Evolutionary conservation across 1,140 invertebrate species (phyloP), one percentile per base, ranked within the genome.

Genomic region (Leptoteleia sp.): DNA sequence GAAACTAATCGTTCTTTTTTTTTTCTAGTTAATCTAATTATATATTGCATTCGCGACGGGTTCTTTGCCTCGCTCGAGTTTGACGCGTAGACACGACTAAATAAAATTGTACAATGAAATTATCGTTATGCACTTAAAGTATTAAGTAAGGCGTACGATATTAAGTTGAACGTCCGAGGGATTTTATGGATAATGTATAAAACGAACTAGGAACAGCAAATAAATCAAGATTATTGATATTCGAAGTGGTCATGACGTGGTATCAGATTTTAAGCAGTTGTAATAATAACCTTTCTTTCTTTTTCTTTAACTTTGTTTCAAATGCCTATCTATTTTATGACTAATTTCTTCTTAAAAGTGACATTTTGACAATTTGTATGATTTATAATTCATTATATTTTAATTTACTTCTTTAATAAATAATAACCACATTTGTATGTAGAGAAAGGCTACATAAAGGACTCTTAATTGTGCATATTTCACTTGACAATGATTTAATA

Each of bases 181-280:
- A 62, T 29, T 48, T 68, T 43, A 62, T 68, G 55, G 54, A 76
- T 54, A 76, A 68, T 76, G 72, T 76, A 62, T 68, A 76, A 76
- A 76, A 68, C 33, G 11, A 43, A 62, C 27, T 65, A 76, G 64
- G 52, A 62, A 16, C 33, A 76, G 61, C 29, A 76, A 76, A 76
- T 76, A 76, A 76, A 76, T 62, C 72, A 76, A 76, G 62, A 76
- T 76, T 76, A 76, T 76, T 62, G 59, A 76, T 55, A 68, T 17
- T 40, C 33, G 43, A 17, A 55, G 17, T 62, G 27, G 15, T 73
- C 1, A 19, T 72, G 27, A 55, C 48, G 31, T 62, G 57, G 13
- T 62, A 45, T 72, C 48, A 62, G 13, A 72, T 12, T 33, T n/a
- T 52, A 11, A 40, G 16, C 29, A 48, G 11, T 52, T 15, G 19